These are phyloP conservation scores for Trisateles emortualis DNA, from an alignment of 2,888 invertebrate genomes.

Conservation along the genomic window DNA sequence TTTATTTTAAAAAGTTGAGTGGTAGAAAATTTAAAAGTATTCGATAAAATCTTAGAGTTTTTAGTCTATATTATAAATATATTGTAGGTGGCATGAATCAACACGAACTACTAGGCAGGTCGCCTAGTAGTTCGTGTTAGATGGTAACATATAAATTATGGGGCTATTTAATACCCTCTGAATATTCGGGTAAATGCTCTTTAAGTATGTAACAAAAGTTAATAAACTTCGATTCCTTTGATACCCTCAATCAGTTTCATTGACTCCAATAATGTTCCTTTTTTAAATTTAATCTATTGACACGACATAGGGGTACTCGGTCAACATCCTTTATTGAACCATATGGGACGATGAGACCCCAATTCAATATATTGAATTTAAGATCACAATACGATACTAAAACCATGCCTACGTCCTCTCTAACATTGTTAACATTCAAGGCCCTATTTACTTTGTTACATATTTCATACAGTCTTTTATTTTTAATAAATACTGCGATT, in stretches of 20 bases:
- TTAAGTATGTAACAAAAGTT: no score
- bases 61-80: no score
- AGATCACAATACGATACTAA: conserved; percentile 31
- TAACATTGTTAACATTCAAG: conserved; percentile 45
- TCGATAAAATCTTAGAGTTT: neutral
- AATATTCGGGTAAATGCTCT: no score
- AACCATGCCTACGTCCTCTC: conserved; percentile 34
- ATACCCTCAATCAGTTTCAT: no score
- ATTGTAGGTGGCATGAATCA: no score
- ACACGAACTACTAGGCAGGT: no score
- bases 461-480: conserved; percentile 8
- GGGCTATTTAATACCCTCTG: no score
- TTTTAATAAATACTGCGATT: neutral
- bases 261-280: no score
- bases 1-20: neutral
- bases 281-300: no score
- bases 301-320: conserved; percentile 10
- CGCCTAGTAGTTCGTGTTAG: conserved; percentile 2
- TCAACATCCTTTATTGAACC: conserved; percentile 21
- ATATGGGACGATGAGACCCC: conserved; percentile 35
- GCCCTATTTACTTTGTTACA: conserved; percentile 33
- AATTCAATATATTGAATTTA: conserved; percentile 40
- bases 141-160: neutral
- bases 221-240: no score
- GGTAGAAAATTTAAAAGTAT: neutral